phyloP scores from a whole-genome alignment of 2,888 invertebrate species.

The Chrysodeixis includens region DNA sequence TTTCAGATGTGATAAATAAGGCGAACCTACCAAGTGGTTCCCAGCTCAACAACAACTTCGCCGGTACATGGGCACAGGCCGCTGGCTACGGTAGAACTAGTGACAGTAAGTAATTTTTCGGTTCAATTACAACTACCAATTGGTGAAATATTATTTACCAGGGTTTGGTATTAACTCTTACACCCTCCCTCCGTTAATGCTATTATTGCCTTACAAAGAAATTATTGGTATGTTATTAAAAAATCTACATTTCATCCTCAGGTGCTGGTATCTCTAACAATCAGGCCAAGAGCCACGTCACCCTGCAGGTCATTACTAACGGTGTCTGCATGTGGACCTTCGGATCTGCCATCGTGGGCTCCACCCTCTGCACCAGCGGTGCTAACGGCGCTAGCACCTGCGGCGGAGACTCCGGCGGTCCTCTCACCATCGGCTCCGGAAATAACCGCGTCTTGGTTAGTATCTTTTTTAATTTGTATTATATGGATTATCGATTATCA shows the following conservation, averaged over 20 bases:
- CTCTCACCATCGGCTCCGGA: slow-evolving; percentile 30
- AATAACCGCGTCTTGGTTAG: not conserved
- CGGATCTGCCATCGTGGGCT: slow-evolving; percentile 53
- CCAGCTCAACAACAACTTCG: slow-evolving; percentile 60
- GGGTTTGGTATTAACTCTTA: too few species aligned
- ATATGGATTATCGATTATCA: too few species aligned
- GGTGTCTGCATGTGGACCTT: slow-evolving; percentile 59
- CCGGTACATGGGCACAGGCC: slow-evolving; percentile 64
- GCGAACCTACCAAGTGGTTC: slow-evolving; percentile 65
- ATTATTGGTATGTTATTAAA: too few species aligned
- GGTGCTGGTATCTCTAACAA: not conserved
- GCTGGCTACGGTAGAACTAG: slow-evolving; percentile 74
- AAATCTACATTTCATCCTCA: not conserved
- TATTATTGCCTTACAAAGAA: too few species aligned
- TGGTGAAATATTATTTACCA: too few species aligned
- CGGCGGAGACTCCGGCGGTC: slow-evolving; percentile 69
- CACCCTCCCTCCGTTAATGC: too few species aligned
- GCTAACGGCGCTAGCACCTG: slow-evolving; percentile 65
- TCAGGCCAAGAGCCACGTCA: slow-evolving; percentile 2
- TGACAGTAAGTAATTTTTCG: slow-evolving; percentile 58
- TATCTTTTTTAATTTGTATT: too few species aligned
- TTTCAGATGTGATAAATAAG: slow-evolving; percentile 65
- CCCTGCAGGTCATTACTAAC: slow-evolving; percentile 64
- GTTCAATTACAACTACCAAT: too few species aligned
- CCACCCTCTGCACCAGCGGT: slow-evolving; percentile 68